Conservation (phyloP, 2,113 vertebrate genomes). For the Caretta caretta region DNA sequence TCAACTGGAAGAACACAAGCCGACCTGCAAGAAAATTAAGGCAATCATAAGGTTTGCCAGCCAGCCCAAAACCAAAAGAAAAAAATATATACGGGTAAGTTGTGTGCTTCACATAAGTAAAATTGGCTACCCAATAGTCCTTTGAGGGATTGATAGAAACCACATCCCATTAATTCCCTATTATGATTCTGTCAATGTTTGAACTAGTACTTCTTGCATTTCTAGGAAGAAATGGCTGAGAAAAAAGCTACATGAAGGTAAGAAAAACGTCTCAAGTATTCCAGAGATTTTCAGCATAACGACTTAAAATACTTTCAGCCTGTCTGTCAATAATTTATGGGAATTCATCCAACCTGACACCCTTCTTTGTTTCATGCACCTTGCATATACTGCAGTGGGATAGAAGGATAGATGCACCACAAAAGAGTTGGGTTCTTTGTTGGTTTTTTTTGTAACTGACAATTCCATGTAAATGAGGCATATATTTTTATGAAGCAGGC, state of each 20-base stretch:
- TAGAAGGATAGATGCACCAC: not conserved
- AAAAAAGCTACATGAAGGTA: not conserved
- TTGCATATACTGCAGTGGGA: not conserved
- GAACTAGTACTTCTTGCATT: not conserved
- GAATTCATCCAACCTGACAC: not conserved
- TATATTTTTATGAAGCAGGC: slow-evolving; percentile 46
- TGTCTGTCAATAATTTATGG: not conserved
- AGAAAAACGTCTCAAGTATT: not conserved
- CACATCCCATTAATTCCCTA: slow-evolving; percentile 31
- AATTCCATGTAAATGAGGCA: slow-evolving; percentile 47
- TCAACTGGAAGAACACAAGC: not conserved
- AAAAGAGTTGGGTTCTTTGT: not conserved
- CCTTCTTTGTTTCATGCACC: not conserved
- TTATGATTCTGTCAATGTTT: slow-evolving; percentile 28
- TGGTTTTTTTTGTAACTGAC: slow-evolving; percentile 25
- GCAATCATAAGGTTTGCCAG: not conserved
- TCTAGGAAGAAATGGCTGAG: not conserved
- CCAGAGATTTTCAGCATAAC: not conserved
- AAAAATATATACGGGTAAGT: not conserved
- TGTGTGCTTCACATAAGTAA: slow-evolving; percentile 9
- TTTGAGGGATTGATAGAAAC: slow-evolving; percentile 29
- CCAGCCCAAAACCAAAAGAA: slow-evolving; percentile 5
- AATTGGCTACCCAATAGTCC: not conserved
- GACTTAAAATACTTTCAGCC: not conserved
- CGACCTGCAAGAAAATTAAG: not conserved